Base-by-base conservation (phyloP, 2,113 vertebrate genomes). In the Oenanthe oenanthe region DNA sequence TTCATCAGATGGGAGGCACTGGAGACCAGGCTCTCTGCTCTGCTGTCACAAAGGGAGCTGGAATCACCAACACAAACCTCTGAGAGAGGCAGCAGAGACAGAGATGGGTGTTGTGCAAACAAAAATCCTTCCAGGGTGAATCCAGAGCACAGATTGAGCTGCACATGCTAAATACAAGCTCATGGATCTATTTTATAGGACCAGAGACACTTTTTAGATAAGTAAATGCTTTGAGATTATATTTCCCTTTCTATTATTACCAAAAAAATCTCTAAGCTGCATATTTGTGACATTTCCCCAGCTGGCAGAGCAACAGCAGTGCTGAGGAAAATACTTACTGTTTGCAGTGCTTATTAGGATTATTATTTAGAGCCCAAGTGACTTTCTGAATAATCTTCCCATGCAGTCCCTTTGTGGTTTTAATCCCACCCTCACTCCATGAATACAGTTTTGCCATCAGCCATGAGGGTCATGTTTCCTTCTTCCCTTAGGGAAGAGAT, bases 331-430 rank as follows among this genome's bases (percentile, higher is more conserved):
- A 95, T 71, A 68, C 60, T 93, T 77, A 88, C 91, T 77, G 85
- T 75, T 92, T 78, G 90, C 88, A 78, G 81, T 38, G 84, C 76
- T 95, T 96, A 96, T 95, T 92, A 96, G 88, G 88, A 95, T 96
- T 95, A 96, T 91, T 95, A 93, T 83, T 88, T 45, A 92, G 93
- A 94, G 67, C 88, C 82, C 79, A 81, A 94, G 72, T 67, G 93
- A 94, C 82, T 88, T 83, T 34, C 88, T 60, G 68, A 86, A 90
- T 84, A 94, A 96, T 96, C 92, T 88, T 58, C 36, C 88, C 7
- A 0, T 65, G 79, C 79, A 94, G 90, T n/a, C 79, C 95, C 88
- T 95, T 65, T 81, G 79, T 92, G 88, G 29, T 88, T 79, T 79
- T 93, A 96, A 95, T 93, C 75, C 72, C 70, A 73, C 34, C 63